phyloP scores from a whole-genome alignment of 2,113 vertebrate genomes.

The Poeciliopsis prolifica region DNA sequence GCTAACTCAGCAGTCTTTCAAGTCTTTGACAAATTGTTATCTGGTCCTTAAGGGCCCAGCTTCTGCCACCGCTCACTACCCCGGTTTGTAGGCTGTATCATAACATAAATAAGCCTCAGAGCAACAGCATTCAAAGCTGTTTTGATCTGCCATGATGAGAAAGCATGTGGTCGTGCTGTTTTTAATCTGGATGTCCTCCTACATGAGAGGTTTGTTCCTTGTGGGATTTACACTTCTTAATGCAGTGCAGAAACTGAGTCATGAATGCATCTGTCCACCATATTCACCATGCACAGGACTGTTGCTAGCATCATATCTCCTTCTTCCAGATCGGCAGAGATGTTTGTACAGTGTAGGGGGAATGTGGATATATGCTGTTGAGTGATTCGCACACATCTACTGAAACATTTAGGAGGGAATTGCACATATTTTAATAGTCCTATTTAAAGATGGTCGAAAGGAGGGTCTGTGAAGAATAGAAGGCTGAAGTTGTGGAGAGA shows the following conservation, averaged over 20 bases:
- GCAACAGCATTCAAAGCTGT: constrained; percentile 34
- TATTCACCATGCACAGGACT: neutral
- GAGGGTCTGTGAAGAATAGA: no score
- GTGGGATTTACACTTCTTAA: constrained; percentile 17
- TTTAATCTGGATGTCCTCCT: constrained; percentile 32
- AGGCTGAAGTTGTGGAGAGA: no score
- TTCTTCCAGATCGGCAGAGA: neutral
- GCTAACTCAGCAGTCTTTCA: neutral
- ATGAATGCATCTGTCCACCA: constrained; percentile 6
- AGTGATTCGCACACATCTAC: neutral
- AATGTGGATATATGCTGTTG: neutral
- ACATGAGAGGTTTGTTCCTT: constrained; percentile 31
- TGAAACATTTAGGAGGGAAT: neutral
- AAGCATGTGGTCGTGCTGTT: constrained; percentile 40
- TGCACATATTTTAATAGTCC: neutral
- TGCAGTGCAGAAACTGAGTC: constrained; percentile 21
- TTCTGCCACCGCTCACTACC: constrained; percentile 17
- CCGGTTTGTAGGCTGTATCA: constrained; percentile 20
- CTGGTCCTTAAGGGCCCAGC: constrained; percentile 21
- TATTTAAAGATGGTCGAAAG: neutral
- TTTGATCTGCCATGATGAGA: constrained; percentile 45
- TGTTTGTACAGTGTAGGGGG: neutral
- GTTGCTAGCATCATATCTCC: neutral
- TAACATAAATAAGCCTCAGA: constrained; percentile 7
- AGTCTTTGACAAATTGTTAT: constrained; percentile 12